These are phyloP conservation scores for Sphinx pinastri DNA, from an alignment of 2,888 invertebrate genomes.

Conservation along the genomic window DNA sequence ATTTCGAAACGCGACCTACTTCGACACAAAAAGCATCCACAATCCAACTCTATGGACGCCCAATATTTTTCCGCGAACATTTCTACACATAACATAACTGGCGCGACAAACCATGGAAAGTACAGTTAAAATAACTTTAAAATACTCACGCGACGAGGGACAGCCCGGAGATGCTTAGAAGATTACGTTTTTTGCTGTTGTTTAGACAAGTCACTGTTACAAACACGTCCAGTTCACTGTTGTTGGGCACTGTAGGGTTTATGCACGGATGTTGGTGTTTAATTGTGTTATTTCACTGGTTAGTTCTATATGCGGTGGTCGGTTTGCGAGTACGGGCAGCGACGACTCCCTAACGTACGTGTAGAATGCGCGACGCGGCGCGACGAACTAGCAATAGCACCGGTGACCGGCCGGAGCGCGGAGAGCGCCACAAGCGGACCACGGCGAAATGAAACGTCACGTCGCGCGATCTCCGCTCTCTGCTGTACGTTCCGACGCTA, in stretches of 20 bases:
- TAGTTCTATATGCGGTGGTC: constrained; percentile 58
- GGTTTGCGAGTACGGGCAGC: constrained; percentile 37
- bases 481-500: constrained; percentile 34
- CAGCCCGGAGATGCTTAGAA: constrained; percentile 60
- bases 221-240: constrained; percentile 61
- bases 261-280: constrained; percentile 47
- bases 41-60: constrained; percentile 19
- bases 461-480: constrained; percentile 29
- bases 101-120: constrained; percentile 67
- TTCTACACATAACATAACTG: constrained; percentile 55
- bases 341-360: constrained; percentile 36
- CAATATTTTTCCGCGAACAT: constrained; percentile 71
- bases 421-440: constrained; percentile 28
- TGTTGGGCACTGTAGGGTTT: constrained; percentile 56
- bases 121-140: constrained; percentile 76
- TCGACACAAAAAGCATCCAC: constrained; percentile 41
- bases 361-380: constrained; percentile 53
- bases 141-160: constrained; percentile 70
- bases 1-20: constrained; percentile 54
- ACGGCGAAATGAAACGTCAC: constrained; percentile 26
- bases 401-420: neutral
- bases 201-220: constrained; percentile 46
- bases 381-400: constrained; percentile 59
- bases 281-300: constrained; percentile 58
- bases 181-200: constrained; percentile 51